Base-by-base conservation (phyloP, 2,888 invertebrate genomes). In the Nycteola revayana region DNA sequence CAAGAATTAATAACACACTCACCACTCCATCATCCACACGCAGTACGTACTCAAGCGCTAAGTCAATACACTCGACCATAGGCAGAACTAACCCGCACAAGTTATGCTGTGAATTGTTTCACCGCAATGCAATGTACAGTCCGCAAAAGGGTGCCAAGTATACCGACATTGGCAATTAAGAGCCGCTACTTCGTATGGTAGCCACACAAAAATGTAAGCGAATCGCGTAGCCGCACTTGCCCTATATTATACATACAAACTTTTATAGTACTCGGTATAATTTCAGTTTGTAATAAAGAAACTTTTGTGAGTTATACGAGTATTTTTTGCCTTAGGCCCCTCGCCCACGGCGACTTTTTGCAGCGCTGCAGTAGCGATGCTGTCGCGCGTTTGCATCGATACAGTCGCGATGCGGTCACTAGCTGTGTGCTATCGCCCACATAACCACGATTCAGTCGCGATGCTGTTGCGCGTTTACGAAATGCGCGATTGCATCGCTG, bases 81-180 rank as follows among this genome's bases (percentile, higher is more conserved):
- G 32, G 35, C 38, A 27, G 34, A 49, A 33, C 37, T 54, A 42
- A 42, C 39, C 50, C 39, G 51, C 48, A 54, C 47, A 60, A 64
- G 41, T 64, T 61, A 28, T 48, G 28, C 46, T 44, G 53, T 49
- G 62, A 62, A 67, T 66, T 60, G 66, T 58, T 48, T 42, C 37
- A 60, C 61, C 64, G 49, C 61, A 60, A 40, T 32, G 44, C 46
- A 46, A 47, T 43, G 50, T 54, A 45, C 49, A 49, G 45, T 48
- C 56, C 62, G 46, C 66, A 65, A 61, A 65, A 65, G 65, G 64
- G 56, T 56, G 50, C 55, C 49, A 5, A 14, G 14, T 14, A 14
- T 14, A 3, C 14, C 14, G 32, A 55, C 58, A 43, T 50, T 60
- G 58, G 65, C 65, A 70, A 70, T 70, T 70, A 70, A 62, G 65